phyloP scores from a whole-genome alignment of 2,113 vertebrate species.

The Hucho hucho region DNA sequence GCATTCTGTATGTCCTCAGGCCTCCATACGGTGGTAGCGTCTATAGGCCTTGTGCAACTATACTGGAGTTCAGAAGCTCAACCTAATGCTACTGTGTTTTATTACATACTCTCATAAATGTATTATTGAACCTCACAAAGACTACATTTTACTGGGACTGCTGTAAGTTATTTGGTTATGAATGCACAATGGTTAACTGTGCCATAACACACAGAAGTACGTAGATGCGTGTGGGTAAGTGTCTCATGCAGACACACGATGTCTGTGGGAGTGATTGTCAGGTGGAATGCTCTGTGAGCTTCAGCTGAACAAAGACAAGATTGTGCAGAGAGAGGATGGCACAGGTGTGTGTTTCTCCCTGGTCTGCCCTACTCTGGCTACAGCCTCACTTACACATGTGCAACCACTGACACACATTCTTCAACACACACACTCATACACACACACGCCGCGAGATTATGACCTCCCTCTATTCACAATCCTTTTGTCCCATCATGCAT shows the following conservation, averaged over 20 bases:
- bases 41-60: neutral
- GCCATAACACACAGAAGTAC: too few relatives aligned
- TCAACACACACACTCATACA: neutral
- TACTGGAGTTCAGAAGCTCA: neutral
- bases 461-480: neutral
- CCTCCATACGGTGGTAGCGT: neutral
- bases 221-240: slow-evolving; percentile 1
- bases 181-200: slow-evolving; percentile 15
- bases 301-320: slow-evolving; percentile 52
- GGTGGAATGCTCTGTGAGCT: slow-evolving; percentile 35
- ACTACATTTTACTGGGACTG: neutral
- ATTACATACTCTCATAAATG: neutral
- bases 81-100: neutral
- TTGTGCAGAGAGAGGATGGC: slow-evolving; percentile 29
- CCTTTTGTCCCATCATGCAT: neutral
- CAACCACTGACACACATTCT: neutral
- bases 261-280: slow-evolving; percentile 34
- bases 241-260: slow-evolving; percentile 15
- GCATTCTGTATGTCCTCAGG: neutral
- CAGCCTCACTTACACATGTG: neutral
- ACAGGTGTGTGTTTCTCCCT: slow-evolving; percentile 49
- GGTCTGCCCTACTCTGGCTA: neutral
- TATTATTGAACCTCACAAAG: neutral
- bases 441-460: neutral
- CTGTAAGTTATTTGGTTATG: slow-evolving; percentile 1